Base-by-base conservation (phyloP, 2,113 vertebrate species). In the Hyperopisus bebe region DNA sequence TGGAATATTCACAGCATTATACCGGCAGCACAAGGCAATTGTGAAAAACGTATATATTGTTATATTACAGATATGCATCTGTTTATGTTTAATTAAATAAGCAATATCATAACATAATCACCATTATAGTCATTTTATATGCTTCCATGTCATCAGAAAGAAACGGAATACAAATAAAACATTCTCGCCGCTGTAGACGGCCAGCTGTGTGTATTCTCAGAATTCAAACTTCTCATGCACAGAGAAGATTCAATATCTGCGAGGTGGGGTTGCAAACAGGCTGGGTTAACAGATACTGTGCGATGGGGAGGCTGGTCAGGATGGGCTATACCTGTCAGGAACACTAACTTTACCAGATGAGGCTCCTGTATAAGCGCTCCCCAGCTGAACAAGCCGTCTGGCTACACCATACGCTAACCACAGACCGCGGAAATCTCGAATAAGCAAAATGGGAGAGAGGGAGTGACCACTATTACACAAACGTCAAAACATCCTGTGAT, bases 211-310 rank as follows among this genome's bases (percentile, higher is more conserved):
- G 90, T 53, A 91, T 83, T 50, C 89, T 92, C 89, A 48, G 21
- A 82, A 92, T 93, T 91, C 91, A 95, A 92, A 92, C 91, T 7
- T 92, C 94, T 94, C 94, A 53, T 94, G 94, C 94, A 95, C 94
- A 92, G 94, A 95, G 92, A 94, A 10, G 88, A 90, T 92, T 94
- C 92, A 91, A 94, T 91, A 66, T 92, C 88, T 91, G 92, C 93
- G 90, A 92, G 90, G 92, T 86, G 90, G 91, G 92, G 92, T 95
- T 93, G 90, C 93, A 95, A 94, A 91, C 92, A 93, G 90, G 92
- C 89, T 89, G 91, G 90, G 89, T 74, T 88, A 11, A 86, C 47
- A 5, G 46, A 74, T 7, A 70, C 42, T 46, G 3, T 7, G n/a
- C 7, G 8, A 44, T 42, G 24, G 48, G 27, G 15, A 58, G n/a